These are phyloP conservation scores for Sebastes reedi DNA, from an alignment of 2,797 vertebrate species.

Conservation along the genomic window DNA sequence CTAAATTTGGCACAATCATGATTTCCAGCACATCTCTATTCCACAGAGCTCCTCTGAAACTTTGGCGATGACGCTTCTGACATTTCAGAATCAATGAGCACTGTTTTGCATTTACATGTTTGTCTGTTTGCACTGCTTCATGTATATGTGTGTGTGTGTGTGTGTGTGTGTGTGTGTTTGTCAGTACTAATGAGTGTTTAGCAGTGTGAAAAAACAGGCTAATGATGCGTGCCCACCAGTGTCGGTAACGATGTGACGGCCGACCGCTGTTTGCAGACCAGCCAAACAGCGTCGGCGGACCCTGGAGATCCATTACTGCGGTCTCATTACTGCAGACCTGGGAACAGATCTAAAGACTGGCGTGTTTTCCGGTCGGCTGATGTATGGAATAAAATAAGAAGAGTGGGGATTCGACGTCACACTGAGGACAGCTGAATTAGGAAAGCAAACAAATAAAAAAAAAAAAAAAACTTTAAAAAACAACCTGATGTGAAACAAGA, in stretches of 20 bases:
- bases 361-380: slow-evolving; percentile 8
- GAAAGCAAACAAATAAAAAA: no score
- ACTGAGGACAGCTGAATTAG: neutral
- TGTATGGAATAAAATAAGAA: slow-evolving; percentile 18
- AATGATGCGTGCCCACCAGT: slow-evolving; percentile 65
- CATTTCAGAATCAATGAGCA: slow-evolving; percentile 54
- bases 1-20: slow-evolving; percentile 36
- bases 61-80: slow-evolving; percentile 37
- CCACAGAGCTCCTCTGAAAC: slow-evolving; percentile 28
- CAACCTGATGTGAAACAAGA: neutral
- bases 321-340: slow-evolving; percentile 62
- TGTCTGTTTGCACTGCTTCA: slow-evolving; percentile 16
- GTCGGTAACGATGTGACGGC: slow-evolving; percentile 26
- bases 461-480: no score
- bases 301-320: slow-evolving; percentile 51
- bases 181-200: slow-evolving; percentile 66
- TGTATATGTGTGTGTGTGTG: slow-evolving; percentile 10
- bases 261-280: slow-evolving; percentile 47
- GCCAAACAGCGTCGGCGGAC: slow-evolving; percentile 26
- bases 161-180: slow-evolving; percentile 26
- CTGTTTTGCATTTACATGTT: slow-evolving; percentile 31
- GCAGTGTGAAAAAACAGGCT: slow-evolving; percentile 54
- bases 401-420: neutral
- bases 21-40: slow-evolving; percentile 41
- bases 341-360: slow-evolving; percentile 34